phyloP scores from a whole-genome alignment of 2,113 vertebrate species.

The Orientallactaga bullata region DNA sequence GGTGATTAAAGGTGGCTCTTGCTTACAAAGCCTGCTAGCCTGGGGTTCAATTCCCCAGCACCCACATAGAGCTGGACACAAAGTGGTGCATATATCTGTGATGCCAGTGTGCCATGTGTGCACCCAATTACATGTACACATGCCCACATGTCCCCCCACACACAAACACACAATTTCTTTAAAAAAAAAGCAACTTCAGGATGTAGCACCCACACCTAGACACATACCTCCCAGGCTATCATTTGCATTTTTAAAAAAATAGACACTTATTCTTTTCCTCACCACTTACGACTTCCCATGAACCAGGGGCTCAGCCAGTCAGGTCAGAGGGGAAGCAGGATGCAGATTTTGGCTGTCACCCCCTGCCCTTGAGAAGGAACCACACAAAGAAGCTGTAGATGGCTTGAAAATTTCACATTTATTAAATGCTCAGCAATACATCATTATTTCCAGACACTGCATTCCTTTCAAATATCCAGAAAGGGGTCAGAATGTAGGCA shows the following conservation, averaged over 20 bases:
- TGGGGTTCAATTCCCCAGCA: too few species aligned
- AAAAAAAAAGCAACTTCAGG: neutral
- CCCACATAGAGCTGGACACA: too few species aligned
- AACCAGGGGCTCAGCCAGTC: neutral
- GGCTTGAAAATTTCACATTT: constrained; percentile 21
- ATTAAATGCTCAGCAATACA: neutral
- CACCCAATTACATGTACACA: too few species aligned
- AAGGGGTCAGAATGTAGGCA: neutral
- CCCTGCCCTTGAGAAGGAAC: neutral
- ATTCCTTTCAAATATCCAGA: constrained; percentile 36
- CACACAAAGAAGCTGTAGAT: constrained; percentile 38
- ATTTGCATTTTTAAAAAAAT: constrained; percentile 32
- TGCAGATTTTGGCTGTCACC: neutral
- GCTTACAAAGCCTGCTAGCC: too few species aligned
- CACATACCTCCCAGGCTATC: neutral
- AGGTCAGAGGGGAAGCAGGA: neutral
- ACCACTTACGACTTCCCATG: neutral
- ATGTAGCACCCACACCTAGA: neutral
- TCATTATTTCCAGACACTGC: constrained; percentile 5
- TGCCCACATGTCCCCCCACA: too few species aligned
- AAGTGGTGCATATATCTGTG: too few species aligned
- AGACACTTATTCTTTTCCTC: neutral
- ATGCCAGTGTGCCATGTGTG: too few species aligned
- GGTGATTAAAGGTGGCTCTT: too few species aligned
- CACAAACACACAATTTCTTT: too few species aligned